Base-by-base conservation (phyloP, 2,113 vertebrate species). In the Myiopsitta monachus region DNA sequence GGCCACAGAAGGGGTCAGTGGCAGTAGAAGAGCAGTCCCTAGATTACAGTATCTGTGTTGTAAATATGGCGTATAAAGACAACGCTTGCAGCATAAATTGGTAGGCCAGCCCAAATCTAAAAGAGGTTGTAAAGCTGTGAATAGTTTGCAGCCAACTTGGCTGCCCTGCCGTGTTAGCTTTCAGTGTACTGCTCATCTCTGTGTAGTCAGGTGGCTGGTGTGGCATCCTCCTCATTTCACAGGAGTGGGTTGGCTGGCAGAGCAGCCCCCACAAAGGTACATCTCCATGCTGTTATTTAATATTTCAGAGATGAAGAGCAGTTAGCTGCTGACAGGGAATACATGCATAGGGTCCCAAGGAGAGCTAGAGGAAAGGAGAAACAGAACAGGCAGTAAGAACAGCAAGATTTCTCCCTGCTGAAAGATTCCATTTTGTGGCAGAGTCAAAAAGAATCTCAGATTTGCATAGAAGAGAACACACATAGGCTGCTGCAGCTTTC, bases 101-200 rank as follows among this genome's bases (percentile, higher is more conserved):
- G 5, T n/a, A 44, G 49, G 43, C 23, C 38, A 77, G 13, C 54
- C 27, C 38, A 52, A 93, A 67, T 18, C 14, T 66, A 27, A 13
- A 55, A n/a, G 7, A 67, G 9, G 2, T 38, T 69, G 28, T 33
- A 79, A 72, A 88, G 17, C 51, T 39, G 52, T 51, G 63, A 73
- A 33, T 51, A 39, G 46, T 69, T 83, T 85, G 41, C 5, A 10
- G 31, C n/a, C 16, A 18, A 0, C 28, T 31, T 31, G n/a, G 31
- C 17, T 92, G 30, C 47, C 33, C 23, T 82, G 67, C n/a, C 17
- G 6, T 11, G 10, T 73, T 31, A 66, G 4, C 9, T 87, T n/a
- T 52, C 41, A 30, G 27, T 70, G 49, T 21, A 28, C 17, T 1
- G 0, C 41, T 69, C 1, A 0, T 14, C n/a, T 86, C 46, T 44